Conservation (phyloP, 2,888 invertebrate species). For the Diloba caeruleocephala region DNA sequence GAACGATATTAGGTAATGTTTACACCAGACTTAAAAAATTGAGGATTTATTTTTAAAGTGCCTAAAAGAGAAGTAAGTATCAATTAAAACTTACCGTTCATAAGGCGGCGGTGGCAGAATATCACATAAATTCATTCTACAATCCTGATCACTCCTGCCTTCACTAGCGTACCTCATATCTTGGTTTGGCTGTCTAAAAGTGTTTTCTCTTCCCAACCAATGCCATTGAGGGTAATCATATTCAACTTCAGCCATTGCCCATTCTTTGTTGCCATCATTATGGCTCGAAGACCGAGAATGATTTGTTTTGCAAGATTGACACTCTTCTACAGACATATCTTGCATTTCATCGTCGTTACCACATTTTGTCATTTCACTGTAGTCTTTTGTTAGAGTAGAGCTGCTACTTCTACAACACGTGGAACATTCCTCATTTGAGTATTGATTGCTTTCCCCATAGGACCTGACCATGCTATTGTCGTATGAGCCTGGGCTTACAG, state of each 20-base stretch:
- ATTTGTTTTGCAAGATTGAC: constrained; percentile 84
- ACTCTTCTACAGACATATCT: constrained; percentile 83
- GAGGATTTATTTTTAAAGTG: no score
- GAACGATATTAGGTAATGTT: no score
- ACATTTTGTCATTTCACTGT: constrained; percentile 87
- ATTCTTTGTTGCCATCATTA: constrained; percentile 81
- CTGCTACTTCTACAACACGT: constrained; percentile 85
- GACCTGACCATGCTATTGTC: constrained; percentile 87
- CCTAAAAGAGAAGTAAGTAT: no score
- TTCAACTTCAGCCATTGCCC: constrained; percentile 83
- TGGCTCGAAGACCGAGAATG: constrained; percentile 84
- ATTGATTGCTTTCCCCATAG: constrained; percentile 83
- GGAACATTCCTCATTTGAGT: constrained; percentile 85
- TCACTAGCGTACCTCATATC: constrained; percentile 75
- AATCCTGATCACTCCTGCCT: constrained; percentile 78
- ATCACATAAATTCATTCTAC: constrained; percentile 86
- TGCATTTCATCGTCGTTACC: constrained; percentile 81
- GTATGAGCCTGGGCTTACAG: constrained; percentile 87
- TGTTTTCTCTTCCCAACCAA: constrained; percentile 84
- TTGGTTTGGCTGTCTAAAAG: constrained; percentile 78
- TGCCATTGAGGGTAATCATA: constrained; percentile 87
- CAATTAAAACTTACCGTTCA: constrained; percentile 73
- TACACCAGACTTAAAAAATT: no score
- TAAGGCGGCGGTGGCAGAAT: constrained; percentile 84
- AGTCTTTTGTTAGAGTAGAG: constrained; percentile 84